Conservation (phyloP, 2,888 invertebrate genomes). For the Autographa gamma region DNA sequence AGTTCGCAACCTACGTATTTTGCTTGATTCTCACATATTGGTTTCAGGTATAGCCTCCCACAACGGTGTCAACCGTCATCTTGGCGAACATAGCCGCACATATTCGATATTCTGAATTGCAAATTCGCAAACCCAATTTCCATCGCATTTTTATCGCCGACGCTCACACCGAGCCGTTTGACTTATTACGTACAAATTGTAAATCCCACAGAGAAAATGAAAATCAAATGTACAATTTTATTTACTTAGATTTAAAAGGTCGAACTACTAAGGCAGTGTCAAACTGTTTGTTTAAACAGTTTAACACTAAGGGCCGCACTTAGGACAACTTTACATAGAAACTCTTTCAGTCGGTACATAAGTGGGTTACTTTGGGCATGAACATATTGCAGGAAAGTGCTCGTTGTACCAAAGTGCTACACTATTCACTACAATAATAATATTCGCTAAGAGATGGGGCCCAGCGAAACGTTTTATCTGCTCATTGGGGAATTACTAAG, state of each 20-base stretch:
- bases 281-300: not conserved
- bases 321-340: not conserved
- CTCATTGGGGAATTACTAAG: slow-evolving; percentile 17
- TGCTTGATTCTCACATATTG: slow-evolving; percentile 34
- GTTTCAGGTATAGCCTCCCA: slow-evolving; percentile 25
- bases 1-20: slow-evolving; percentile 23
- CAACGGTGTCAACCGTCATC: slow-evolving; percentile 49
- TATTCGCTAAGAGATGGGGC: slow-evolving; percentile 32
- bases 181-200: slow-evolving; percentile 26
- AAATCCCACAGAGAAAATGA: not conserved
- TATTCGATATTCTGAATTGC: slow-evolving; percentile 56
- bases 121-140: slow-evolving; percentile 54
- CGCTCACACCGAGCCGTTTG: slow-evolving; percentile 18
- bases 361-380: slow-evolving; percentile 13
- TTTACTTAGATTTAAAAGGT: slow-evolving; percentile 4
- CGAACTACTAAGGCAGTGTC: not conserved
- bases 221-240: slow-evolving; percentile 1
- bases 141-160: slow-evolving; percentile 46
- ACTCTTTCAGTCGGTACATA: not conserved
- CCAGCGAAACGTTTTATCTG: slow-evolving; percentile 32
- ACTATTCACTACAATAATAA: slow-evolving; percentile 42
- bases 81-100: slow-evolving; percentile 36
- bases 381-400: slow-evolving; percentile 41
- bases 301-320: not conserved
- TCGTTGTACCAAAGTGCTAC: slow-evolving; percentile 45